Percentiles rank a stretch among this genome's conserved stretches.
Conservation (phyloP, 1,140 invertebrate genomes). For the Cephus cinctus region DNA sequence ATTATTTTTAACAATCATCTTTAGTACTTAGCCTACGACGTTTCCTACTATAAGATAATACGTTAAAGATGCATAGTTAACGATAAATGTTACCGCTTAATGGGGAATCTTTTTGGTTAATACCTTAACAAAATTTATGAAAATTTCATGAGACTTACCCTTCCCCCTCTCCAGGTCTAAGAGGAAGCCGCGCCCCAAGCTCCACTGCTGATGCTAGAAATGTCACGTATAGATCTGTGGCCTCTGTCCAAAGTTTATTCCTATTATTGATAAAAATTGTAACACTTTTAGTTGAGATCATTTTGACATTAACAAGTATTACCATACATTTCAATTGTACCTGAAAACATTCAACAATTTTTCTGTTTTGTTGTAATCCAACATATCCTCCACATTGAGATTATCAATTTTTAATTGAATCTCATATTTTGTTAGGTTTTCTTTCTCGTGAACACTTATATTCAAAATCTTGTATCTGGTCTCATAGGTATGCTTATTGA, state of each 20-base stretch:
- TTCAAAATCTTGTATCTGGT: constrained; percentile 66
- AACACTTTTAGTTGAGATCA: neutral
- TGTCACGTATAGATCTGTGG: constrained; percentile 72
- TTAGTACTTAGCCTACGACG: too few relatives aligned
- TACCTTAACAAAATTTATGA: too few relatives aligned
- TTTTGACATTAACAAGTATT: neutral
- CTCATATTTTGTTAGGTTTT: constrained; percentile 70
- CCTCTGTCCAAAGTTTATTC: constrained; percentile 58
- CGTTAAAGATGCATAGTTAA: too few relatives aligned
- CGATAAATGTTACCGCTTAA: too few relatives aligned
- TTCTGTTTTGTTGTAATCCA: constrained; percentile 66
- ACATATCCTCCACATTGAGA: constrained; percentile 80
- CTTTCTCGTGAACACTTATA: constrained; percentile 66
- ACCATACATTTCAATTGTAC: constrained; percentile 20
- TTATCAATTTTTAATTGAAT: constrained; percentile 88
- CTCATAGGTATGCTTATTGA: constrained; percentile 77
- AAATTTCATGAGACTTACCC: too few relatives aligned
- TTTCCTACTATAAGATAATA: too few relatives aligned
- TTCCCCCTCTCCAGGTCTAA: constrained; percentile 80
- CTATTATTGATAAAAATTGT: constrained; percentile 27
- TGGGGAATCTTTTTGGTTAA: too few relatives aligned
- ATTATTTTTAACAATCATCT: too few relatives aligned
- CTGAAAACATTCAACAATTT: constrained; percentile 74
- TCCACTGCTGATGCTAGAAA: constrained; percentile 81
- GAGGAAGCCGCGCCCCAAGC: constrained; percentile 76